phyloP scores from a whole-genome alignment of 2,888 invertebrate genomes.

The Philereme transversata region DNA sequence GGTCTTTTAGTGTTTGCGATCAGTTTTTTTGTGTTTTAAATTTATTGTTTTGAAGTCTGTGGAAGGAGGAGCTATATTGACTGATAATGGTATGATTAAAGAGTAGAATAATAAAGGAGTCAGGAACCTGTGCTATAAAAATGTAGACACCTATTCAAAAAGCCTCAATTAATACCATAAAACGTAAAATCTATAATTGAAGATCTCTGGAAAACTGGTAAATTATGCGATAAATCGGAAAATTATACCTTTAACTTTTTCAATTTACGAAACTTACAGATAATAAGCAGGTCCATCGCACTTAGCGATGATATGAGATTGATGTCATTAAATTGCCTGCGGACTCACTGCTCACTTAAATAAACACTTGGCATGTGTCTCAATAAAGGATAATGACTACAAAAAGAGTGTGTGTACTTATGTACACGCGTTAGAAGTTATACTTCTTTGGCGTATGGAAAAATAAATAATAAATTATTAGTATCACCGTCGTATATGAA shows the following conservation, averaged over 20 bases:
- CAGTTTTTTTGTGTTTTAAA: neutral
- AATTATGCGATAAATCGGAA: constrained; percentile 34
- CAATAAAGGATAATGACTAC: constrained; percentile 17
- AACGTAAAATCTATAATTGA: constrained; percentile 18
- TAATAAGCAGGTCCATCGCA: constrained; percentile 33
- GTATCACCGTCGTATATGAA: no score
- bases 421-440: no score
- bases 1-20: constrained; percentile 2
- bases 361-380: constrained; percentile 25
- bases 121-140: neutral
- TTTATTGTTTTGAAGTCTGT: neutral
- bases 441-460: no score
- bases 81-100: neutral
- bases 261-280: constrained; percentile 31
- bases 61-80: neutral
- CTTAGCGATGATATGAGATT: constrained; percentile 30
- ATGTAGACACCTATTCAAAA: constrained; percentile 10
- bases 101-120: constrained; percentile 1
- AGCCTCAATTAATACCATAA: constrained; percentile 8
- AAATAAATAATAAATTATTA: no score
- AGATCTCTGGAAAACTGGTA: constrained; percentile 23
- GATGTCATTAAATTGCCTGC: constrained; percentile 30
- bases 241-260: constrained; percentile 36
- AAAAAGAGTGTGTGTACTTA: no score
- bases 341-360: constrained; percentile 26